These are phyloP conservation scores for Chrysolina haemoptera DNA, from an alignment of 2,888 invertebrate genomes.

Conservation along the genomic window DNA sequence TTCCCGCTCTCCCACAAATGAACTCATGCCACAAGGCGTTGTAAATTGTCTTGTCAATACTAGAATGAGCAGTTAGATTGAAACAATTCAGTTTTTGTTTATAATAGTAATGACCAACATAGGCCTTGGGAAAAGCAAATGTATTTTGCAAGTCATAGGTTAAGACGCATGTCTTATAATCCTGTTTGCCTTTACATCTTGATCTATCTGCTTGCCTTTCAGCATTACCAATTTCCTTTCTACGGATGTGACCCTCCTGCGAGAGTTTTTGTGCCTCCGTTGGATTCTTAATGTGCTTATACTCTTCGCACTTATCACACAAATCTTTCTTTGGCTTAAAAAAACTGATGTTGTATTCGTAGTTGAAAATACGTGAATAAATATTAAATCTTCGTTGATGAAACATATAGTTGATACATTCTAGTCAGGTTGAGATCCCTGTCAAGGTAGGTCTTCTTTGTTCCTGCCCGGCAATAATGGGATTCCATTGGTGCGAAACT, in stretches of 20 bases:
- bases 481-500: neutral
- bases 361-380: constrained; percentile 1
- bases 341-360: neutral
- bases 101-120: no score
- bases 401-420: constrained; percentile 33
- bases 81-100: no score
- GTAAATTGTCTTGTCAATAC: constrained; percentile 29
- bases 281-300: constrained; percentile 14
- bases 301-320: constrained; percentile 38
- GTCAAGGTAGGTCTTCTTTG: neutral
- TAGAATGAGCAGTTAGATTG: constrained; percentile 35
- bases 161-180: no score
- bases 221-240: no score
- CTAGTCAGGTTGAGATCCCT: constrained; percentile 18
- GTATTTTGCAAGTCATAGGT: no score
- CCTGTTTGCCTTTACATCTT: no score
- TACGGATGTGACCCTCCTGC: constrained; percentile 9
- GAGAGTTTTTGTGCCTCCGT: constrained; percentile 12
- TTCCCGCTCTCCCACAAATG: constrained; percentile 15
- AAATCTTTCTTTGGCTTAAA: constrained; percentile 32
- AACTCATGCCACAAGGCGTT: constrained; percentile 28
- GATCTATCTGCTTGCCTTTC: no score
- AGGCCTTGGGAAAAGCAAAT: no score
- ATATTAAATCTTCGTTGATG: no score
- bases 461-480: constrained; percentile 32